These are phyloP conservation scores for Zaprionus kolodkinae DNA, from an alignment of 1,140 invertebrate species.

Conservation along the genomic window DNA sequence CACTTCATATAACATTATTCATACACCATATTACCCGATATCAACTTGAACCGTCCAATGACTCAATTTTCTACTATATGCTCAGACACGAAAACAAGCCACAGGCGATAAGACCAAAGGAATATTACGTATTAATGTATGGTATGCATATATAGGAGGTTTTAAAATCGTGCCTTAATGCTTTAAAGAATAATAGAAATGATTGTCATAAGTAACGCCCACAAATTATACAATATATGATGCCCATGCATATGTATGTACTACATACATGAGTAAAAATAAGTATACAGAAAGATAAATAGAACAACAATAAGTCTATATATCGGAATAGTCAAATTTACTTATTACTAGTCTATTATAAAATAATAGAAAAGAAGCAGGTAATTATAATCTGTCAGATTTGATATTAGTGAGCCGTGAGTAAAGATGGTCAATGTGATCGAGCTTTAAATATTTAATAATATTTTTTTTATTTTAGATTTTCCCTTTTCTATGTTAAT, in stretches of 20 bases:
- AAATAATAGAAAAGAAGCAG: too few species aligned
- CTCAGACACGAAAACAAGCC: conserved; percentile 57
- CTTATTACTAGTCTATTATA: too few species aligned
- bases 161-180: conserved; percentile 15
- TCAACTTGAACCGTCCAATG: conserved; percentile 54
- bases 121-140: conserved; percentile 8
- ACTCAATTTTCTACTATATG: conserved; percentile 49
- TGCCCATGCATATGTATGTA: neutral
- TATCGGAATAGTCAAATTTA: too few species aligned
- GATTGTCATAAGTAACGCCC: conserved; percentile 6
- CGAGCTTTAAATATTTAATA: too few species aligned
- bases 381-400: too few species aligned
- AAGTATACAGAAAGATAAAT: neutral
- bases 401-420: too few species aligned
- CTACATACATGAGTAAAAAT: neutral
- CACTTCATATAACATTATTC: conserved; percentile 25
- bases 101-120: conserved; percentile 52
- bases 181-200: conserved; percentile 2
- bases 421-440: too few species aligned
- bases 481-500: too few species aligned
- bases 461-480: too few species aligned
- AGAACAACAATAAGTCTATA: too few species aligned
- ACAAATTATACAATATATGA: conserved; percentile 1
- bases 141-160: neutral
- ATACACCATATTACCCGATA: conserved; percentile 53